These are phyloP conservation scores for Eupsittula cactorum DNA, from an alignment of 2,113 vertebrate genomes.

Conservation along the genomic window DNA sequence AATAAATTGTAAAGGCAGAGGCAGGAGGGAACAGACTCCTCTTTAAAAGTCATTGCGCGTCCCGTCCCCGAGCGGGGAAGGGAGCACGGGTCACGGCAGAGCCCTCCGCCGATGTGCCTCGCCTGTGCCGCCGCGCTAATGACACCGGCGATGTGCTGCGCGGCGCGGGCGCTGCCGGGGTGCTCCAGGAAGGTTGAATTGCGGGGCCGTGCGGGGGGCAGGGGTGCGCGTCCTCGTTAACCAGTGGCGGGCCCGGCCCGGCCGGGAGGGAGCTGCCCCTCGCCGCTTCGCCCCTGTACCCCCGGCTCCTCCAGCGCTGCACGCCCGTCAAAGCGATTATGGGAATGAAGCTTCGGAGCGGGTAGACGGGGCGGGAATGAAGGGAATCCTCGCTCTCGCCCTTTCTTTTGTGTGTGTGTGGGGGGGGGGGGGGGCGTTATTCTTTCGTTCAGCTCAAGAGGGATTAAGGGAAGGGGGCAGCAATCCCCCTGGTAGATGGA, in stretches of 20 bases:
- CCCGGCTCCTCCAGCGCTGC: conserved; percentile 75
- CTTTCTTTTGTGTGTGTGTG: neutral
- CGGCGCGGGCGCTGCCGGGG: conserved; percentile 71
- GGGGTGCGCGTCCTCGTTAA: conserved; percentile 87
- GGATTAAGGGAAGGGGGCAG: conserved; percentile 30
- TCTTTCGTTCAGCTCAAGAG: neutral
- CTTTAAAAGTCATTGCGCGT: conserved; percentile 74
- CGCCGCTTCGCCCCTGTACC: conserved; percentile 3
- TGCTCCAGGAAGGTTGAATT: conserved; percentile 75
- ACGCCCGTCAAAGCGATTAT: conserved; percentile 93
- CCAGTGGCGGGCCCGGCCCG: conserved; percentile 9
- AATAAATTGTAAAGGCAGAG: neutral
- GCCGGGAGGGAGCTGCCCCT: neutral
- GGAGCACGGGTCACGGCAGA: conserved; percentile 68
- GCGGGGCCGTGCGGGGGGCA: conserved; percentile 75
- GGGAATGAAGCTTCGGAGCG: conserved; percentile 82
- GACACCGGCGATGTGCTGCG: conserved; percentile 74
- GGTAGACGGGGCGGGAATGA: conserved; percentile 81
- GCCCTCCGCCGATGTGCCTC: conserved; percentile 66
- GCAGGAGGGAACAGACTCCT: neutral
- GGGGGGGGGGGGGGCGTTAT: neutral
- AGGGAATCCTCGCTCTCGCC: conserved; percentile 71
- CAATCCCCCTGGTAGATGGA: neutral
- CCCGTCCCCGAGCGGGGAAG: conserved; percentile 62
- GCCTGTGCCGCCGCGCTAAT: conserved; percentile 69